A percentile compares a stretch with the other conserved stretches of the same genome.
These are phyloP conservation scores for Drosophila pandora DNA, from an alignment of 1,140 invertebrate genomes.

Conservation along the genomic window DNA sequence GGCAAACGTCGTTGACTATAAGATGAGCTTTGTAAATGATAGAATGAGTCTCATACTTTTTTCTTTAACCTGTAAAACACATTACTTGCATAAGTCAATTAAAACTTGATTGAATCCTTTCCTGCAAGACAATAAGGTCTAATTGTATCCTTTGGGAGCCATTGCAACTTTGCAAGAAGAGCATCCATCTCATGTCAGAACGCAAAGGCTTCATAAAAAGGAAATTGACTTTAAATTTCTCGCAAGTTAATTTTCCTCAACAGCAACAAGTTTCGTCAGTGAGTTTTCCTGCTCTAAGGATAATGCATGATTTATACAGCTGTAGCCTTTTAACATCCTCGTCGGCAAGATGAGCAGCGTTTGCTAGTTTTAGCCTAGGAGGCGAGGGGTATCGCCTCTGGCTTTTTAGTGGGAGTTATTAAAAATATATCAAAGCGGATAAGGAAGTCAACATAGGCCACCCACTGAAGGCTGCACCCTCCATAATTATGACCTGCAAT, in stretches of 20 bases:
- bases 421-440: conserved; percentile 70
- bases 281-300: not conserved
- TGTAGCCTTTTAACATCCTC: conserved; percentile 15
- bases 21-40: not conserved
- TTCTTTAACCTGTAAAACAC: not conserved
- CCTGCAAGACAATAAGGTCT: not conserved
- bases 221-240: conserved; percentile 18
- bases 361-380: conserved; percentile 20
- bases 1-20: not conserved
- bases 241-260: conserved; percentile 9
- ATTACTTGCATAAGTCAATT: not conserved
- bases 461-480: not conserved
- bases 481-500: conserved; percentile 46
- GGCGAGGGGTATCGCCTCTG: conserved; percentile 4
- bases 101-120: conserved; percentile 12
- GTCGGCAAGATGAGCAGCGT: conserved; percentile 3
- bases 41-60: not conserved
- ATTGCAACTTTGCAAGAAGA: conserved; percentile 7
- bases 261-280: conserved; percentile 37
- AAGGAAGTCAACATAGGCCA: conserved; percentile 1
- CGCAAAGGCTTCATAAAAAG: conserved; percentile 6
- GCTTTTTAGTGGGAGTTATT: conserved; percentile 49
- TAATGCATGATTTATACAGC: conserved; percentile 50
- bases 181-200: conserved; percentile 7
- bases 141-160: conserved; percentile 10